Percentiles rank a stretch among this genome's conserved stretches.
phyloP scores from a whole-genome alignment of 1,140 invertebrate genomes.

The Pachypsylla venusta region DNA sequence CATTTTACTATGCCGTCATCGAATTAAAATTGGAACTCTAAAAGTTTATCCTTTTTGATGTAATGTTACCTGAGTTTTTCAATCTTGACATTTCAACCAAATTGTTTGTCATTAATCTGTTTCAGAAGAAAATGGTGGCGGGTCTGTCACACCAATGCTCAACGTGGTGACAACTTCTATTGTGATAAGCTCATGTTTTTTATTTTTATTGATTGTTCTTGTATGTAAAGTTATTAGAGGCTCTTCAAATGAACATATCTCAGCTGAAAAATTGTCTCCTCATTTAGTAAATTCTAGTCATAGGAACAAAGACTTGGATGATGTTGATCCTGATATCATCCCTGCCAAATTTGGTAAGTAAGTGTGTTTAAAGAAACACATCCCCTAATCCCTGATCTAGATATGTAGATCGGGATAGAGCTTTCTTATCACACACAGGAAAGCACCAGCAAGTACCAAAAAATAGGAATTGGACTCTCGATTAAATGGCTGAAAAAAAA shows the following conservation, averaged over 20 bases:
- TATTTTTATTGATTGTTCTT: background rate
- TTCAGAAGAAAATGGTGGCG: background rate
- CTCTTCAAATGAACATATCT: background rate
- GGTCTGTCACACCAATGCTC: background rate
- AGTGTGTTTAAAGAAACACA: no score
- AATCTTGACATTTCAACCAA: no score
- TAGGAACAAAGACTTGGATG: background rate
- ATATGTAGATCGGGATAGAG: no score
- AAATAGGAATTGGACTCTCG: no score
- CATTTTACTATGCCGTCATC: no score
- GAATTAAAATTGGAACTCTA: no score
- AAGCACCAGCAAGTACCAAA: no score
- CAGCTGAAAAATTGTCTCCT: background rate
- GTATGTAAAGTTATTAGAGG: background rate
- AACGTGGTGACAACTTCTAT: slow-evolving; percentile 6
- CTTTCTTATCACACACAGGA: no score
- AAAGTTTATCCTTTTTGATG: background rate
- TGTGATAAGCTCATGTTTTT: background rate
- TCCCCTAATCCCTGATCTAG: no score
- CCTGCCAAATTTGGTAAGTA: slow-evolving; percentile 8
- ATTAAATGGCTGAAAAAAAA: no score
- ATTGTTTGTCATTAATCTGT: background rate
- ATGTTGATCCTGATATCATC: slow-evolving; percentile 1
- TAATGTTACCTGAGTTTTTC: background rate
- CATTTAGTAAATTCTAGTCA: background rate